A percentile compares a stretch with the other conserved stretches of the same genome.
phyloP scores from a whole-genome alignment of 2,797 vertebrate genomes.

The Phrynocephalus guinanensis region DNA sequence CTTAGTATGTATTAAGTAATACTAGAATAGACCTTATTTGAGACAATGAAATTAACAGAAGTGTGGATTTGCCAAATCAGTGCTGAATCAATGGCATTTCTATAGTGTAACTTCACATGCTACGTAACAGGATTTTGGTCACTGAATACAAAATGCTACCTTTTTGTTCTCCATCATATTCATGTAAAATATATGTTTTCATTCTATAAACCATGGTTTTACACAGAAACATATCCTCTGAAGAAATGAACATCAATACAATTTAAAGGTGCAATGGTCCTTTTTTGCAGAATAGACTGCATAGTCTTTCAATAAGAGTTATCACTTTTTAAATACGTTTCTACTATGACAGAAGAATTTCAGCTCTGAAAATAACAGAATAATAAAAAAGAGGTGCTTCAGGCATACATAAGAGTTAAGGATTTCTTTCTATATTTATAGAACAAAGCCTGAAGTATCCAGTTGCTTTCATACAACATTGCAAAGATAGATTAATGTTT shows the following conservation, averaged over 20 bases:
- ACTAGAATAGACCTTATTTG: not conserved
- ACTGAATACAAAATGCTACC: no score
- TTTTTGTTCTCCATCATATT: no score
- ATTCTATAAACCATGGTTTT: conserved; percentile 23
- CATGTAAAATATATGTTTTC: no score
- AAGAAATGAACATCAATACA: not conserved
- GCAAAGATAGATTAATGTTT: conserved; percentile 66
- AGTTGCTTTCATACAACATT: conserved; percentile 56
- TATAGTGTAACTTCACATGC: no score
- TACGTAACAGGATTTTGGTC: no score
- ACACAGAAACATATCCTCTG: not conserved
- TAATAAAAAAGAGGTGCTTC: conserved; percentile 21
- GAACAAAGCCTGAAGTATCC: conserved; percentile 54
- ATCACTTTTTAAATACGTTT: conserved; percentile 13
- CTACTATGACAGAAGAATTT: not conserved
- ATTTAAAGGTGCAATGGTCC: not conserved
- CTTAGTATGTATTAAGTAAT: no score
- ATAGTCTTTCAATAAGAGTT: conserved; percentile 27
- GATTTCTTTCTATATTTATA: conserved; percentile 59
- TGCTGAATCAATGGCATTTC: no score
- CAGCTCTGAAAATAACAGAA: not conserved
- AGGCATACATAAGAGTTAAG: conserved; percentile 52
- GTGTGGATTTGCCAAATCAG: no score
- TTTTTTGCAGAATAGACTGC: not conserved
- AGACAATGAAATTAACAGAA: no score